A percentile compares a stretch with the other conserved stretches of the same genome.
These are phyloP conservation scores for Syritta pipiens DNA, from an alignment of 2,888 invertebrate species.

Conservation along the genomic window DNA sequence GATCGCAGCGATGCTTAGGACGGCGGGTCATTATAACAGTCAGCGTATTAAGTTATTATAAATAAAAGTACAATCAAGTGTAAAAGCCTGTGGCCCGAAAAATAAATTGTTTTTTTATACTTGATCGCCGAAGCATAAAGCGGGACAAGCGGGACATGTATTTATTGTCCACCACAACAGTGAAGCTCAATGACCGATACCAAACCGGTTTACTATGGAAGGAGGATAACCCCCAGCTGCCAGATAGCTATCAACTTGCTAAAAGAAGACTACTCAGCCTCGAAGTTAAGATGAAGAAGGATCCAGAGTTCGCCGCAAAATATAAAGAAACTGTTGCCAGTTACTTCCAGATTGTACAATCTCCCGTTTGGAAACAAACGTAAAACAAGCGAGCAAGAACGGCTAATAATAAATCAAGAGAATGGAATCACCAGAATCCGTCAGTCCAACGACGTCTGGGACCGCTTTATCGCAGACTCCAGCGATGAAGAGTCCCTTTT, in stretches of 20 bases:
- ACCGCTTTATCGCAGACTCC: neutral
- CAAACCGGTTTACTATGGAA: constrained; percentile 44
- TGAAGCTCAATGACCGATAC: neutral
- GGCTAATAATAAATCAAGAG: too few species aligned
- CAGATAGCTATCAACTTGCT: constrained; percentile 37
- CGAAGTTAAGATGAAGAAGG: constrained; percentile 38
- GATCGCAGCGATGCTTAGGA: too few species aligned
- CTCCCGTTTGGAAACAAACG: too few species aligned
- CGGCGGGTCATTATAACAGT: too few species aligned
- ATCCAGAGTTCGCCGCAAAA: constrained; percentile 18
- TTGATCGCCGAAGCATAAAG: too few species aligned
- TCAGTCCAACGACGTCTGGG: too few species aligned
- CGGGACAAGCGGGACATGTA: neutral
- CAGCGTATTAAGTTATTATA: too few species aligned
- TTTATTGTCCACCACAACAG: neutral
- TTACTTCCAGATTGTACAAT: constrained; percentile 34
- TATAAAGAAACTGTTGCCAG: constrained; percentile 34
- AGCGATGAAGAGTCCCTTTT: neutral
- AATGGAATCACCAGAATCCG: too few species aligned
- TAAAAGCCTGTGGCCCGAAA: too few species aligned
- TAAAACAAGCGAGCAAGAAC: too few species aligned
- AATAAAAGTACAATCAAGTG: too few species aligned
- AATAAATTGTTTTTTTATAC: too few species aligned
- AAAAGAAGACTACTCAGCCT: constrained; percentile 31
- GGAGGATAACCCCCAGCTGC: constrained; percentile 22